Percentiles rank a stretch among this genome's conserved stretches.
These are phyloP conservation scores for Chaitophorus viminalis DNA, from an alignment of 2,888 invertebrate genomes.

Conservation along the genomic window DNA sequence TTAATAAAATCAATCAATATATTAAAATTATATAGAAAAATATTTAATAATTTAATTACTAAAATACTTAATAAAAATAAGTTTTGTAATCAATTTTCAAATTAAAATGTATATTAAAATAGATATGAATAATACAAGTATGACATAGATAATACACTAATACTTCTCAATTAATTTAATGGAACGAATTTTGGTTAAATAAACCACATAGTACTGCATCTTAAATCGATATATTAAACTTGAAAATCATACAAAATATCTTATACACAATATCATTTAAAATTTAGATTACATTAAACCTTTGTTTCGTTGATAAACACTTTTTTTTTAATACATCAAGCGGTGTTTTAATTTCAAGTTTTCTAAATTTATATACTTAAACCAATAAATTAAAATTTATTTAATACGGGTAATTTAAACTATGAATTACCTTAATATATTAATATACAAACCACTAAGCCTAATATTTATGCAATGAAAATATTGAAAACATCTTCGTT, in stretches of 20 bases:
- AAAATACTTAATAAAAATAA: too few species aligned
- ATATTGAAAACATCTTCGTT: not conserved
- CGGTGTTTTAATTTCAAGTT: not conserved
- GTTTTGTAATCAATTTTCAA: too few species aligned
- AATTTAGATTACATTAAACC: slow-evolving; percentile 1
- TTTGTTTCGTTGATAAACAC: not conserved
- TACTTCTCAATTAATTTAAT: too few species aligned
- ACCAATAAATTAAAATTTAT: slow-evolving; percentile 17
- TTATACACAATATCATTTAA: not conserved
- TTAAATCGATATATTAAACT: not conserved
- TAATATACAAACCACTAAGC: not conserved
- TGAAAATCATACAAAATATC: not conserved
- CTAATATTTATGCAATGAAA: not conserved
- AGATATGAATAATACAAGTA: too few species aligned
- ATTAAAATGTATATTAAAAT: too few species aligned
- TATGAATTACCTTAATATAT: not conserved
- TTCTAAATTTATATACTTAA: not conserved
- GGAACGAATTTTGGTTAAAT: too few species aligned
- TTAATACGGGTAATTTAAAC: not conserved
- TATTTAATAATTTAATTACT: too few species aligned
- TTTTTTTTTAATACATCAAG: slow-evolving; percentile 16
- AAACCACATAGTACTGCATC: too few species aligned
- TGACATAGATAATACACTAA: too few species aligned
- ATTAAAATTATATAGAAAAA: too few species aligned
- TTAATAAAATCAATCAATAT: too few species aligned